A percentile compares a stretch with the other conserved stretches of the same genome.
phyloP scores from a whole-genome alignment of 2,113 vertebrate species.

The Alexandromys fortis region DNA sequence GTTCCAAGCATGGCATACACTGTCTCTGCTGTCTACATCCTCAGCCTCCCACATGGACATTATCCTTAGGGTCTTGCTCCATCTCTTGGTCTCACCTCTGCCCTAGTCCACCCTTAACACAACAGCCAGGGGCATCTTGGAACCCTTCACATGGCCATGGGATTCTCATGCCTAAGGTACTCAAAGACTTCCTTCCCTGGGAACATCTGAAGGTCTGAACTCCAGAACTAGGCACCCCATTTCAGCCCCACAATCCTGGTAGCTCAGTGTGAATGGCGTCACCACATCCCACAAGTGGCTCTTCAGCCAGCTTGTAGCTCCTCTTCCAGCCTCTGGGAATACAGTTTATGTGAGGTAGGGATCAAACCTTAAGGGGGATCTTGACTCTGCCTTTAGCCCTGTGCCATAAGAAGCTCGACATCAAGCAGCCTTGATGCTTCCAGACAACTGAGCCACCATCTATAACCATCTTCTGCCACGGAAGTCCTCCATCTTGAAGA shows the following conservation, averaged over 20 bases:
- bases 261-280: neutral
- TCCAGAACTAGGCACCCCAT: neutral
- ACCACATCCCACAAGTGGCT: neutral
- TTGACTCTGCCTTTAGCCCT: neutral
- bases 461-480: rapidly evolving
- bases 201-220: neutral
- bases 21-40: rapidly evolving
- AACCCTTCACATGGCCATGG: neutral
- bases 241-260: neutral
- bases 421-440: too few species aligned
- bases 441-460: neutral
- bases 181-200: neutral
- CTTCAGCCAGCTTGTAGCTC: neutral
- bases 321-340: neutral
- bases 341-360: neutral
- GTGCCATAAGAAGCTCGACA: neutral
- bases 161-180: neutral
- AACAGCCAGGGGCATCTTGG: too few species aligned
- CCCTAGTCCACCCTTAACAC: neutral
- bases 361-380: neutral
- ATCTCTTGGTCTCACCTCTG: neutral
- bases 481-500: rapidly evolving
- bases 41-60: rapidly evolving
- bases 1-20: neutral
- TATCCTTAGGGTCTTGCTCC: rapidly evolving